Evolutionary conservation across 2,113 vertebrate species (phyloP).

Genomic region (Pandion haliaetus): DNA sequence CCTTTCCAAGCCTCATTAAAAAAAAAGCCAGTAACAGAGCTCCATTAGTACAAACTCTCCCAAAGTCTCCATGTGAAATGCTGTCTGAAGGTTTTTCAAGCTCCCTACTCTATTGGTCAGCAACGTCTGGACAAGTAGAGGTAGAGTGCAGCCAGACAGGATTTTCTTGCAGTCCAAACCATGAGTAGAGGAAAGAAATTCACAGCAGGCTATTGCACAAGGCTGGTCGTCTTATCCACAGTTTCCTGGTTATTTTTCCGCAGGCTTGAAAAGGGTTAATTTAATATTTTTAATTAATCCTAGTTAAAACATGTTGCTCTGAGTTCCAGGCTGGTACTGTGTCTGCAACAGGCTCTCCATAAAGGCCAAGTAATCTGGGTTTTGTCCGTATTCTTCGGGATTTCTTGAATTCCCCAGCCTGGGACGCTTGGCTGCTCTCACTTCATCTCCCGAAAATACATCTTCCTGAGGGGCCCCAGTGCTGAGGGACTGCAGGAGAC

Average conservation of each 20-base stretch:
- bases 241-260: background rate
- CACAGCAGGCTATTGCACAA: constrained; percentile 66
- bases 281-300: background rate
- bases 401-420: constrained; percentile 69
- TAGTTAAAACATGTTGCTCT: constrained; percentile 65
- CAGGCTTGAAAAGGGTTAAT: constrained; percentile 36
- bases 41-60: constrained; percentile 18
- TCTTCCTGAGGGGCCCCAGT: constrained; percentile 72
- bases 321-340: constrained; percentile 75
- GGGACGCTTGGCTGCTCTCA: constrained; percentile 85
- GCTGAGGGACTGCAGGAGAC: constrained; percentile 77
- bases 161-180: constrained; percentile 23
- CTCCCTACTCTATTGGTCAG: constrained; percentile 13
- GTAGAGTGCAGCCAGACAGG: constrained; percentile 53
- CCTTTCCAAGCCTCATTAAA: constrained; percentile 15
- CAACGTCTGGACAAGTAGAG: constrained; percentile 52
- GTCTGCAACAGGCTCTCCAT: constrained; percentile 86
- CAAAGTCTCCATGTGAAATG: background rate
- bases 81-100: background rate
- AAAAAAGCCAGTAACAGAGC: background rate
- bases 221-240: constrained; percentile 36
- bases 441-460: constrained; percentile 74
- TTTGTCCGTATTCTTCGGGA: constrained; percentile 62
- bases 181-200: constrained; percentile 35
- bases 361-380: constrained; percentile 81